Percentiles rank a stretch among this genome's conserved stretches.
These are phyloP conservation scores for Drosophila nigritarsus DNA, from an alignment of 2,888 invertebrate species.

Conservation along the genomic window DNA sequence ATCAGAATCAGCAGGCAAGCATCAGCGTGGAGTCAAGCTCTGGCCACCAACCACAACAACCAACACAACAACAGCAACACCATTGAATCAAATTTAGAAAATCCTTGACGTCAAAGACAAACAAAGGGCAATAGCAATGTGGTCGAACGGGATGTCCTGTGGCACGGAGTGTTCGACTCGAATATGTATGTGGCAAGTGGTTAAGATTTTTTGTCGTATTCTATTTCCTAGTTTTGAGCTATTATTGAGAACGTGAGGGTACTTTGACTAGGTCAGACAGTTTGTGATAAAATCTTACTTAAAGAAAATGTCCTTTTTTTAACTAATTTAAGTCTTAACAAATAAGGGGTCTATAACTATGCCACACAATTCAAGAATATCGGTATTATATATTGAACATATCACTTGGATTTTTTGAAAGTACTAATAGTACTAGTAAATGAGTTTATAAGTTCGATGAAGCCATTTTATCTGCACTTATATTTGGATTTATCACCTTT, in stretches of 20 bases:
- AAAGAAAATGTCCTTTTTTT: neutral
- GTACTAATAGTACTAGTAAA: neutral
- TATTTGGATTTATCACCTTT: neutral
- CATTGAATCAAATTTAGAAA: constrained; percentile 72
- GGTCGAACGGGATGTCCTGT: constrained; percentile 21
- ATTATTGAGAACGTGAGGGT: constrained; percentile 19
- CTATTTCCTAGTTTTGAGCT: constrained; percentile 66
- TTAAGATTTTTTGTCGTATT: constrained; percentile 81
- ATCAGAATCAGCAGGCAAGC: constrained; percentile 62
- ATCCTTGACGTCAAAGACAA: constrained; percentile 75
- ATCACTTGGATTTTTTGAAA: neutral
- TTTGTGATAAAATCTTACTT: constrained; percentile 1
- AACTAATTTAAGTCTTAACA: no score
- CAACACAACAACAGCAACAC: constrained; percentile 27
- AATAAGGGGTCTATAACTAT: neutral
- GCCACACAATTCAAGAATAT: neutral
- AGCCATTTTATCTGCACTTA: neutral
- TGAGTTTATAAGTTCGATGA: neutral
- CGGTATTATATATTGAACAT: neutral
- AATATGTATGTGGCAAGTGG: constrained; percentile 65
- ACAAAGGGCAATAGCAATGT: constrained; percentile 53
- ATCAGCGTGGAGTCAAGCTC: constrained; percentile 35
- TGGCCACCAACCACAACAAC: constrained; percentile 22
- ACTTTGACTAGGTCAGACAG: constrained; percentile 33
- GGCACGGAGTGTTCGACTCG: constrained; percentile 24